Base-by-base conservation (phyloP, 2,113 vertebrate species). In the Dunckerocampus dactyliophorus region DNA sequence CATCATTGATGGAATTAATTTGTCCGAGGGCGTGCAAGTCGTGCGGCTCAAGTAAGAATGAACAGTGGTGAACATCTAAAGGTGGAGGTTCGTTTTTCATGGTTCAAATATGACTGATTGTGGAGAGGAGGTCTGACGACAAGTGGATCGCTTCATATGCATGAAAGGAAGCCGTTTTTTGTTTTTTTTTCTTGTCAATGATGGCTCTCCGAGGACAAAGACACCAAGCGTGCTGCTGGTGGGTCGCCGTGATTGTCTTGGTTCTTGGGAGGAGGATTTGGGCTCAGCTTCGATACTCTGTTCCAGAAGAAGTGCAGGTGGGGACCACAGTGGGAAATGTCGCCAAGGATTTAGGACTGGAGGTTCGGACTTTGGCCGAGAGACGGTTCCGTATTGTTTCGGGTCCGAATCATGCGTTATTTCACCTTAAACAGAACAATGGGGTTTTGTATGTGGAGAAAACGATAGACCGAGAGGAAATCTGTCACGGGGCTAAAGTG, bases 331-430 rank as follows among this genome's bases (percentile, higher is more conserved):
- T 91, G 49, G 90, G 90, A 59, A 88, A 88, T 71, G 63, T 91
- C 10, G 88, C 87, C 1, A 87, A 87, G 54, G 85, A 89, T 82
- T 76, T 90, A 43, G 83, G 83, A 4, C 72, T 91, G 8, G 88
- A 91, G 52, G 14, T 72, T 0, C 77, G 39, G 43, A 65, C 66
- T 0, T 76, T 90, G 62, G 46, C 19, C 2, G 63, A 65, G 17
- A 80, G 88, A 17, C 60, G 79, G 34, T 81, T 88, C 1, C 87
- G 90, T 10, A 80, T 90, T 20, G 88, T 87, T 49, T 88, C 79
- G 8, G 85, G 76, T 6, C 75, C 80, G 7, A 70, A 59, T 31
- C 67, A 83, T 3, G 53, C 62, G 20, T 31, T 81, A 50, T 88
- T 90, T 53, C 62, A 79, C 16, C 55, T 89, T 31, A 87, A 90